phyloP scores from a whole-genome alignment of 30 jellyfish, hydroid and myxozoan genomes.

The Hydractinia echinata region DNA sequence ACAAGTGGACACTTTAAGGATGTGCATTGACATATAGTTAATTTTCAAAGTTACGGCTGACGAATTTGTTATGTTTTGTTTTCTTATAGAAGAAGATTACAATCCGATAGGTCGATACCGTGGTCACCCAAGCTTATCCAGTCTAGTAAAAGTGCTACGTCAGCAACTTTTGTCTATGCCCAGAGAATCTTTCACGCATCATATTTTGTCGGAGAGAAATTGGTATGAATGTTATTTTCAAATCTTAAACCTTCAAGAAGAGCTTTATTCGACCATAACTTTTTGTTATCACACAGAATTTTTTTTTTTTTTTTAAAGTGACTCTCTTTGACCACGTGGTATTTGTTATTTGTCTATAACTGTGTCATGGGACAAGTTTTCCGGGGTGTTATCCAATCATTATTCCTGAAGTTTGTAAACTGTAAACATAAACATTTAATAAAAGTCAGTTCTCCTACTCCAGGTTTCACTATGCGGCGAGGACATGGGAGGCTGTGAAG shows the following conservation, averaged over 20 bases:
- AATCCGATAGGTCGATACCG: slow-evolving; percentile 28
- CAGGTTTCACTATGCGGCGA: slow-evolving; percentile 91
- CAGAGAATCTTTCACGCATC: slow-evolving; percentile 66
- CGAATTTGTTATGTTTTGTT: neutral
- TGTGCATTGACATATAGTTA: neutral
- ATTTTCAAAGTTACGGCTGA: neutral
- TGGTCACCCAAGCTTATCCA: slow-evolving; percentile 60
- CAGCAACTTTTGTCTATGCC: slow-evolving; percentile 56
- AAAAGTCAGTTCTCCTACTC: neutral
- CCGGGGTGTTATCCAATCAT: too few relatives aligned
- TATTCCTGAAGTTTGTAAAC: too few relatives aligned
- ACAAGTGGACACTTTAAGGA: neutral
- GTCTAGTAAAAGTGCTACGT: slow-evolving; percentile 50
- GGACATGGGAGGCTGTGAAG: slow-evolving; percentile 83
- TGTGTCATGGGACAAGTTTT: too few relatives aligned
- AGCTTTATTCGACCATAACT: too few relatives aligned
- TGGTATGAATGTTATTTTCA: slow-evolving; percentile 36
- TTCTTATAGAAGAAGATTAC: slow-evolving; percentile 20
- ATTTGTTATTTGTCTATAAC: too few relatives aligned
- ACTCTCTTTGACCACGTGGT: too few relatives aligned
- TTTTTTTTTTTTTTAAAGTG: too few relatives aligned
- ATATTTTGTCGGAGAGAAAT: slow-evolving; percentile 54
- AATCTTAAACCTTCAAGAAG: neutral
- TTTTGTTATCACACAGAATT: too few relatives aligned
- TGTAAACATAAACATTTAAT: neutral